Percentiles rank a stretch among this genome's conserved stretches.
Evolutionary conservation across 2,888 invertebrate species (phyloP).

Genomic region (Catocala sponsa): DNA sequence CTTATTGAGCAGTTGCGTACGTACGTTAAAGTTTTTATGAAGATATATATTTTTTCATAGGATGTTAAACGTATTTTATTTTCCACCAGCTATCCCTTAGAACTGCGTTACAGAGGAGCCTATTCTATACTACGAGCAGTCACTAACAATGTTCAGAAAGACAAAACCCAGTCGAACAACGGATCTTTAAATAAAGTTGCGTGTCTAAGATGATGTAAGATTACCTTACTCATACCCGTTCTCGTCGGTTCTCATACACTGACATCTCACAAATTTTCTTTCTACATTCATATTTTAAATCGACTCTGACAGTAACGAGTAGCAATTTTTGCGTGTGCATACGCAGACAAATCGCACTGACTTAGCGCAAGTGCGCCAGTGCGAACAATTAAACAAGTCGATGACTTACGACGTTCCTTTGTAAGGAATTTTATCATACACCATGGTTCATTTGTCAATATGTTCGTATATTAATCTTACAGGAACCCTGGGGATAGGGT

Average conservation of each 20-base stretch:
- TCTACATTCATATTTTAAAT: slow-evolving; percentile 10
- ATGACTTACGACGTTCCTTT: slow-evolving; percentile 63
- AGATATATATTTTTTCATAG: no score
- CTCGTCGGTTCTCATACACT: not conserved
- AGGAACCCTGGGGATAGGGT: not conserved
- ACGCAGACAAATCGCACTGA: slow-evolving; percentile 32
- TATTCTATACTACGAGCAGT: no score
- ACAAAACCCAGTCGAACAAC: no score
- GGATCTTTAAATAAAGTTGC: no score
- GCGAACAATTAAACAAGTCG: slow-evolving; percentile 49
- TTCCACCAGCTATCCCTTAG: no score
- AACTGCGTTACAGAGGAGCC: no score
- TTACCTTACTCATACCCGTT: not conserved
- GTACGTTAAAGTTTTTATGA: no score
- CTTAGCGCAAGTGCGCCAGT: slow-evolving; percentile 36
- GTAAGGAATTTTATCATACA: slow-evolving; percentile 64
- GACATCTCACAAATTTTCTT: not conserved
- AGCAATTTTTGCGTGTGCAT: slow-evolving; percentile 28
- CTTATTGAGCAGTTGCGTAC: no score
- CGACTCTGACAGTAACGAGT: slow-evolving; percentile 33
- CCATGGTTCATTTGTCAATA: slow-evolving; percentile 70
- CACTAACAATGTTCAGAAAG: no score
- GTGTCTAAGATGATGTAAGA: not conserved
- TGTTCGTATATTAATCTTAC: slow-evolving; percentile 62
- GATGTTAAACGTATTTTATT: no score